Evolutionary conservation across 2,888 invertebrate species (phyloP).

Genomic region (Melangyna quadrimaculata): DNA sequence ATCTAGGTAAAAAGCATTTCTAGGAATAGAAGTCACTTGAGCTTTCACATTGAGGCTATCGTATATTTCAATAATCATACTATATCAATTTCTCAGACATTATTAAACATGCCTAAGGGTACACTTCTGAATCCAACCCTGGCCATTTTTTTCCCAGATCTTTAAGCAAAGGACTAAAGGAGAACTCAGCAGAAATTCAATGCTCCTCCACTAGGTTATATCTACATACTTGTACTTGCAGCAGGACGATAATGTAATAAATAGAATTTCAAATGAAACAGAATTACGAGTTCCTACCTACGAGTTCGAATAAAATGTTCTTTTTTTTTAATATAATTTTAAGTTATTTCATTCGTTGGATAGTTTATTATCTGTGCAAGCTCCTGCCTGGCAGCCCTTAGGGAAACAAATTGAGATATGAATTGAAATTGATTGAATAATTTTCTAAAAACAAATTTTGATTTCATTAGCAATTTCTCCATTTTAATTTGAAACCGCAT

Average conservation of each 20-base stretch:
- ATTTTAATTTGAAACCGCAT: not conserved
- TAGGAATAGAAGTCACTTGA: no score
- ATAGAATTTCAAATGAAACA: constrained; percentile 47
- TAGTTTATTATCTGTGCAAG: constrained; percentile 1
- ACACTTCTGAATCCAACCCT: not conserved
- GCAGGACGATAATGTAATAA: constrained; percentile 38
- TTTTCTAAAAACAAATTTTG: not conserved
- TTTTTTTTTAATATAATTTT: not conserved
- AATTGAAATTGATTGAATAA: constrained; percentile 26
- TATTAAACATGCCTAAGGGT: no score
- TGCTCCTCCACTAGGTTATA: no score
- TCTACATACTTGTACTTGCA: constrained; percentile 9
- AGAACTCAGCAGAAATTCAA: not conserved
- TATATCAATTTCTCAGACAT: no score
- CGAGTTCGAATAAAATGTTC: not conserved
- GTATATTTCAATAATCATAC: no score
- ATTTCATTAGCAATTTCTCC: not conserved
- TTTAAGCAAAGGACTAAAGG: not conserved
- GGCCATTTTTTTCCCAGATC: not conserved
- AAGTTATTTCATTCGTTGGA: not conserved
- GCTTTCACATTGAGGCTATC: no score
- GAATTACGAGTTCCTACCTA: no score
- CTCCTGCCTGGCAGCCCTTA: not conserved
- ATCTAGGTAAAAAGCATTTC: no score
- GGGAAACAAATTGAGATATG: not conserved